Base-by-base conservation (phyloP, 2,797 vertebrate genomes). In the Danio tinwini region DNA sequence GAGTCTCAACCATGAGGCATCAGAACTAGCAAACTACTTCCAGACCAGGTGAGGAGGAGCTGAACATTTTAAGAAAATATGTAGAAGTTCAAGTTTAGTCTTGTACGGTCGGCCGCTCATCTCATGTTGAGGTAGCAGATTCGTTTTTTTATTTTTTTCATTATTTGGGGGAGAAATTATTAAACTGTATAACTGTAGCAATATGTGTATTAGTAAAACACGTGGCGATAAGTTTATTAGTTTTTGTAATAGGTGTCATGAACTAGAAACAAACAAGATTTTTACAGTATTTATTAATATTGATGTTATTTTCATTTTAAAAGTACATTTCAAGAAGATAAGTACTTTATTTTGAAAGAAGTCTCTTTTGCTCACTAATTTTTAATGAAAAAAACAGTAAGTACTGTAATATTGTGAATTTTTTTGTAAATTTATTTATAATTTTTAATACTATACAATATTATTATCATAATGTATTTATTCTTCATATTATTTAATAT, bases 1-100 rank as follows among this genome's bases (percentile, higher is more conserved):
- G 96, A 99, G 98, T 97, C 97, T 99, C 96, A 99, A 98, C 96
- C 98, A 99, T 97, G 98, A 99, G 96, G 98, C 98, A 83, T 99
- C 98, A 94, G 98, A 99, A 93, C 97, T 99, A 98, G 97, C 98
- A 97, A 98, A 98, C 97, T 99, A 99, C 97, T 99, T 99, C 97
- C 98, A 99, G 97, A 99, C 97, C 97, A 99, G 98, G 98, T 99
- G 97, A 98, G 98, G 96, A 96, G 95, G 86, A 91, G 81, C 68
- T 81, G 81, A 84, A 82, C 77, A 58, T 45, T 80, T 58, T 82
- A 62, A 82, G 82, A 84, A 82, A 78, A 83, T 71, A 59, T 78
- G 17, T 65, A 65, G 74, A 76, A 71, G 67, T 21, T 37, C 67
- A 44, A 62, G 72, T 80, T 56, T 72, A 73, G 69, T 65, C 42